Conservation (phyloP, 2,888 invertebrate genomes). For the Coenonympha arcania region DNA sequence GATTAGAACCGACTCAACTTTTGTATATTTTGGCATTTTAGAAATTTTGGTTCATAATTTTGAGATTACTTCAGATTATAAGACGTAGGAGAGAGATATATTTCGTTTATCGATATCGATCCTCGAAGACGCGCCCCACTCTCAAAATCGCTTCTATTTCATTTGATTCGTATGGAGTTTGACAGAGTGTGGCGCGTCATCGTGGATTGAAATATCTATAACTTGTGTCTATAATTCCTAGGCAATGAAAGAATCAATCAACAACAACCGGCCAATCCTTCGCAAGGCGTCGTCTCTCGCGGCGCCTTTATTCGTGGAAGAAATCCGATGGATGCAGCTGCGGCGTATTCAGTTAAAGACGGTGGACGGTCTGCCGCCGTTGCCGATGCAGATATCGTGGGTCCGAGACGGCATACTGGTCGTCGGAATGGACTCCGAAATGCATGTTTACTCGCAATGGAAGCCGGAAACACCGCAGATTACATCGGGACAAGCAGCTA, state of each 20-base stretch:
- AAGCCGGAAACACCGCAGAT: slow-evolving; percentile 77
- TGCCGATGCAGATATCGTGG: slow-evolving; percentile 99
- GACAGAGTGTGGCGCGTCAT: too few species aligned
- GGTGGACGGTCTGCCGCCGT: slow-evolving; percentile 94
- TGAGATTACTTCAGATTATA: too few species aligned
- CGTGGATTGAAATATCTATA: too few species aligned
- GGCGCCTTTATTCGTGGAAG: slow-evolving; percentile 90
- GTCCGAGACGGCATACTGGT: slow-evolving; percentile 97
- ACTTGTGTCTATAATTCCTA: slow-evolving; percentile 36
- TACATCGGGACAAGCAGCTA: slow-evolving; percentile 40
- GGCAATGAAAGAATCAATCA: slow-evolving; percentile 90
- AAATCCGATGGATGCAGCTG: slow-evolving; percentile 97
- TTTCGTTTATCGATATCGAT: too few species aligned
- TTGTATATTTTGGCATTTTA: too few species aligned
- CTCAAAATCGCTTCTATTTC: too few species aligned
- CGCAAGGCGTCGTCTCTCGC: slow-evolving; percentile 93
- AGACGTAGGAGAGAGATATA: too few species aligned
- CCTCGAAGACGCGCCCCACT: too few species aligned
- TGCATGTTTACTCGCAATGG: slow-evolving; percentile 99
- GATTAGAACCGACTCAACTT: too few species aligned
- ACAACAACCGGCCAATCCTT: slow-evolving; percentile 86
- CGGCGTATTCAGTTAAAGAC: slow-evolving; percentile 92
- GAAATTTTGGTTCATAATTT: too few species aligned
- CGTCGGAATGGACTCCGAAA: slow-evolving; percentile 99
- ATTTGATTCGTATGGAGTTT: too few species aligned